A percentile compares a stretch with the other conserved stretches of the same genome.
These are phyloP conservation scores for Gopherus evgoodei DNA, from an alignment of 2,113 vertebrate species.

Conservation along the genomic window DNA sequence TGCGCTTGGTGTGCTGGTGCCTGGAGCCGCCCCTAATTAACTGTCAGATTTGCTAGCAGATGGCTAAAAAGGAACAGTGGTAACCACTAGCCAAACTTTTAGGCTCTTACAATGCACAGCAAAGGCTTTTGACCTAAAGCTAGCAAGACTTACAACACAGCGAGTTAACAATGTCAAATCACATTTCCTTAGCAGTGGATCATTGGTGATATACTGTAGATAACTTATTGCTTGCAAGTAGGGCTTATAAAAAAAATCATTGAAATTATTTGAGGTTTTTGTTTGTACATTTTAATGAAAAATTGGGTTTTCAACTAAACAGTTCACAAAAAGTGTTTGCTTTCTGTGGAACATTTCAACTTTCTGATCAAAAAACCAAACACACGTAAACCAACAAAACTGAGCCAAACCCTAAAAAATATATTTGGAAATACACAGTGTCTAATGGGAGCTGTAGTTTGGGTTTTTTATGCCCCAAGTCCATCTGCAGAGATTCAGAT, in stretches of 20 bases:
- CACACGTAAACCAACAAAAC: not conserved
- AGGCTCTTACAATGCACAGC: not conserved
- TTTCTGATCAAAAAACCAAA: not conserved
- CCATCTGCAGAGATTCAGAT: not conserved
- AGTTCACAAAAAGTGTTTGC: not conserved
- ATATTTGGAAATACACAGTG: not conserved
- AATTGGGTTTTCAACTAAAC: not conserved
- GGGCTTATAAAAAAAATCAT: not conserved
- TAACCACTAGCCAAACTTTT: not conserved
- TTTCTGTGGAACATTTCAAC: not conserved
- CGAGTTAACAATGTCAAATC: not conserved
- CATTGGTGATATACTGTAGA: not conserved
- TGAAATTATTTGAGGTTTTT: not conserved
- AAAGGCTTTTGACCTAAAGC: not conserved
- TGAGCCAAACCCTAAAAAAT: not conserved
- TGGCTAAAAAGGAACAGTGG: not conserved
- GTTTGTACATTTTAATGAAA: not conserved
- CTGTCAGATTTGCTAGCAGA: not conserved
- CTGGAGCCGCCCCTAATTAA: not conserved
- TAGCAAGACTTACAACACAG: not conserved
- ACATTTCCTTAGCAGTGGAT: conserved; percentile 3
- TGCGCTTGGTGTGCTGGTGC: too few species aligned
- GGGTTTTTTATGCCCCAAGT: not conserved
- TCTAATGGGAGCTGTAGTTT: not conserved
- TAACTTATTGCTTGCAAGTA: conserved; percentile 1